A percentile compares a stretch with the other conserved stretches of the same genome.
phyloP scores from a whole-genome alignment of 2,113 vertebrate species.

The Psilopsiagon aymara region DNA sequence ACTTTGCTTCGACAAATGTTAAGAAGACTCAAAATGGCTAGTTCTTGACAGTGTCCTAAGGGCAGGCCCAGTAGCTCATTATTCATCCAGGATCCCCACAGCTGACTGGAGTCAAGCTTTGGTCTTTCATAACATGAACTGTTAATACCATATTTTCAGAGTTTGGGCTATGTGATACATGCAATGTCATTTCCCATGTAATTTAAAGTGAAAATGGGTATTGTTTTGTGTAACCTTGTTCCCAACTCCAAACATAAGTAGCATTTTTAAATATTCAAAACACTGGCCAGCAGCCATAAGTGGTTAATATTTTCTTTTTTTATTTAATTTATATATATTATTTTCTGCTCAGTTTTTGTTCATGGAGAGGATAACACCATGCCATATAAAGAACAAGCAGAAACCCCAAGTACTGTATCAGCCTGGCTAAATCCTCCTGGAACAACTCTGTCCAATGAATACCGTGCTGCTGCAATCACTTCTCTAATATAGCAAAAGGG shows the following conservation, averaged over 20 bases:
- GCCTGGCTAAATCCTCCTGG: not conserved
- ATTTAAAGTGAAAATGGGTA: not conserved
- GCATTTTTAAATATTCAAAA: not conserved
- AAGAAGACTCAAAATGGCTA: not conserved
- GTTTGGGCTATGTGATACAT: not conserved
- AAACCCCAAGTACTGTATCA: not conserved
- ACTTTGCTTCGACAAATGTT: not conserved
- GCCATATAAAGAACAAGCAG: not conserved
- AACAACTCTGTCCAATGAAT: not conserved
- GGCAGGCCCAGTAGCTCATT: not conserved
- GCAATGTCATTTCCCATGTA: not conserved
- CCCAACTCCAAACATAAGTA: not conserved
- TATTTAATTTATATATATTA: not conserved
- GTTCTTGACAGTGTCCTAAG: not conserved
- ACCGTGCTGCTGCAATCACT: not conserved
- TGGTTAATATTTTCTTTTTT: not conserved
- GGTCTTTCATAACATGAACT: not conserved
- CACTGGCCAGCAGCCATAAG: not conserved
- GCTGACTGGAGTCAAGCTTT: not conserved
- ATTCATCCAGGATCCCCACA: not conserved
- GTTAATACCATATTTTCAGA: not conserved
- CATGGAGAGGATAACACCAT: not conserved
- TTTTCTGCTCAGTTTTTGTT: not conserved
- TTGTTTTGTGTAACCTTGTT: not conserved
- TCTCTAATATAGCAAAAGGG: not conserved